Conservation (phyloP, 2,888 invertebrate genomes). For the Leucozona laternaria region DNA sequence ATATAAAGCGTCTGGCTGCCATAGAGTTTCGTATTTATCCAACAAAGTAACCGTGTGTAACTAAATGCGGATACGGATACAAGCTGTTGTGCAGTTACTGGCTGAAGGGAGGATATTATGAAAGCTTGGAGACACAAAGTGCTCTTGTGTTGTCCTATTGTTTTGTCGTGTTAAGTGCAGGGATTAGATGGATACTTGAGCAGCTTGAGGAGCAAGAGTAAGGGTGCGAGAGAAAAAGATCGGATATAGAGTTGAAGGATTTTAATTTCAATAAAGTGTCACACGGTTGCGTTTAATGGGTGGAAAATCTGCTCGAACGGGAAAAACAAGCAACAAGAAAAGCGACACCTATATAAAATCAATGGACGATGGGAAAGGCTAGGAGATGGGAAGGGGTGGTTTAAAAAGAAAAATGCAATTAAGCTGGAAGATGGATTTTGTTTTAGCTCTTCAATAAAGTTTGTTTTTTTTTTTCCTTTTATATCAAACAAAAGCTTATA, state of each 20-base stretch:
- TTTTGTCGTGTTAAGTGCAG: conserved; percentile 73
- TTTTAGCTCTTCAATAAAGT: background rate
- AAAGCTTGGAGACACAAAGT: conserved; percentile 39
- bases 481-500: background rate
- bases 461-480: background rate
- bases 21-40: conserved; percentile 66
- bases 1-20: conserved; percentile 10
- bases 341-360: conserved; percentile 9
- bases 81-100: conserved; percentile 8
- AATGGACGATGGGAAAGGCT: background rate
- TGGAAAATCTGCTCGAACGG: conserved; percentile 68
- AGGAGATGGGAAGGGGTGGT: background rate
- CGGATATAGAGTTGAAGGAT: conserved; percentile 60
- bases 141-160: conserved; percentile 65
- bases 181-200: conserved; percentile 75
- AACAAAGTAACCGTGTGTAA: conserved; percentile 70
- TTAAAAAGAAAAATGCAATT: conserved; percentile 29
- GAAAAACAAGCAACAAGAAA: conserved; percentile 14
- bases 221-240: conserved; percentile 9
- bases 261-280: conserved; percentile 74
- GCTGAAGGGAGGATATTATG: conserved; percentile 3
- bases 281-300: conserved; percentile 71
- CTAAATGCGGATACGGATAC: conserved; percentile 63
- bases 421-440: conserved; percentile 19
- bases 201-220: conserved; percentile 21